Percentiles rank a stretch among this genome's conserved stretches.
Evolutionary conservation across 2,888 invertebrate species (phyloP).

Genomic region (Octonoba sinensis): DNA sequence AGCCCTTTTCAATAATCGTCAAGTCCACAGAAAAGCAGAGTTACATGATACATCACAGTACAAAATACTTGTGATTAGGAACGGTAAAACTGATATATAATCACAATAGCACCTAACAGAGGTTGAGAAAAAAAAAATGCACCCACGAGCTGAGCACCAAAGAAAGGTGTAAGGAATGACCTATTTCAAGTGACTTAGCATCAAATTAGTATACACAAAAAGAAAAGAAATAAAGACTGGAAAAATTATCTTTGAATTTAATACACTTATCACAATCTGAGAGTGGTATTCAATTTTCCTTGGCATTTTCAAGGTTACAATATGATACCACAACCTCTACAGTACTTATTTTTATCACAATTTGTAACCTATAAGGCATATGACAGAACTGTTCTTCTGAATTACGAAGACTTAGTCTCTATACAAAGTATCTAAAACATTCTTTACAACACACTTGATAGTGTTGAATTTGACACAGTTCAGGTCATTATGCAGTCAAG

Average conservation of each 20-base stretch:
- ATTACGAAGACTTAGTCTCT: slow-evolving; percentile 25
- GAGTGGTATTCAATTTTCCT: slow-evolving; percentile 60
- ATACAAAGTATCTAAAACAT: slow-evolving; percentile 47
- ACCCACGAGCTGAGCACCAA: slow-evolving; percentile 60
- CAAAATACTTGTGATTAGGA: slow-evolving; percentile 64
- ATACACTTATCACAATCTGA: slow-evolving; percentile 64
- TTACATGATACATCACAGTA: slow-evolving; percentile 64
- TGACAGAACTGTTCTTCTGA: slow-evolving; percentile 56
- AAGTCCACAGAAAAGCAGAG: slow-evolving; percentile 58
- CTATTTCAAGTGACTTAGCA: slow-evolving; percentile 62
- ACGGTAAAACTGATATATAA: slow-evolving; percentile 59
- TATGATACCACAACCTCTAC: slow-evolving; percentile 63
- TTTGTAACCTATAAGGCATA: slow-evolving; percentile 62
- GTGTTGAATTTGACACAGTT: slow-evolving; percentile 55
- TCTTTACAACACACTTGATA: slow-evolving; percentile 26
- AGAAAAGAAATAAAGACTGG: slow-evolving; percentile 19
- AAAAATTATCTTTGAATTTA: slow-evolving; percentile 51
- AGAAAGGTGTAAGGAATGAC: slow-evolving; percentile 60
- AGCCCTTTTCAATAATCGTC: slow-evolving; percentile 53
- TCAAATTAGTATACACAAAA: slow-evolving; percentile 10
- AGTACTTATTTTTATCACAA: slow-evolving; percentile 62
- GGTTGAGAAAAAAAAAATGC: slow-evolving; percentile 49
- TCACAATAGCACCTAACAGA: slow-evolving; percentile 65
- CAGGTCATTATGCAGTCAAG: slow-evolving; percentile 28
- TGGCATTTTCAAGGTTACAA: slow-evolving; percentile 62